Evolutionary conservation across 1,140 invertebrate genomes (phyloP).

Genomic region (Euura saliciscinereae): DNA sequence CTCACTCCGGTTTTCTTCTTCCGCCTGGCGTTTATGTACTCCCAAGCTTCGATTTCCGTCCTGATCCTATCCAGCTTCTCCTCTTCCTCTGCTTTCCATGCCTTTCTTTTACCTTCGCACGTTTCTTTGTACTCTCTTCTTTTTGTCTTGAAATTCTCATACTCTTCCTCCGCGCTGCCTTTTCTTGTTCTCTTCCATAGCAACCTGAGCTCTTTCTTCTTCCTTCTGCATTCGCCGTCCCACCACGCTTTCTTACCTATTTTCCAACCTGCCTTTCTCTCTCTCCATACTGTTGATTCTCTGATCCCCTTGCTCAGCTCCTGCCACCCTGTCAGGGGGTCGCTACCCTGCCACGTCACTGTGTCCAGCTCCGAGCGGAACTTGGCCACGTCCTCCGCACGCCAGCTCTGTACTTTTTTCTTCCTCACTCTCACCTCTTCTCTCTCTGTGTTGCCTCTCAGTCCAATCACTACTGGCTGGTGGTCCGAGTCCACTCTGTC

Average conservation of each 20-base stretch:
- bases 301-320: slow-evolving; percentile 9
- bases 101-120: not conserved
- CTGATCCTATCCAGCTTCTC: not conserved
- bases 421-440: not conserved
- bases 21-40: slow-evolving; percentile 12
- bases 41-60: not conserved
- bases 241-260: slow-evolving; percentile 8
- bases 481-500: slow-evolving; percentile 18
- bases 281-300: slow-evolving; percentile 4
- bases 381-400: not conserved
- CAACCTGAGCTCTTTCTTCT: not conserved
- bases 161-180: not conserved
- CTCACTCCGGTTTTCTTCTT: slow-evolving; percentile 12
- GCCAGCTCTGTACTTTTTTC: not conserved
- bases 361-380: not conserved
- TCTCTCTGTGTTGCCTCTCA: not conserved
- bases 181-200: not conserved
- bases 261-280: not conserved
- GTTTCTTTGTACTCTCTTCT: not conserved
- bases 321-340: not conserved
- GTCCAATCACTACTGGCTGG: slow-evolving; percentile 6
- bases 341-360: not conserved
- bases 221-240: not conserved
- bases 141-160: not conserved
- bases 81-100: not conserved